Evolutionary conservation across 2,888 invertebrate genomes (phyloP).

Genomic region (Tetheella fluctuosa): DNA sequence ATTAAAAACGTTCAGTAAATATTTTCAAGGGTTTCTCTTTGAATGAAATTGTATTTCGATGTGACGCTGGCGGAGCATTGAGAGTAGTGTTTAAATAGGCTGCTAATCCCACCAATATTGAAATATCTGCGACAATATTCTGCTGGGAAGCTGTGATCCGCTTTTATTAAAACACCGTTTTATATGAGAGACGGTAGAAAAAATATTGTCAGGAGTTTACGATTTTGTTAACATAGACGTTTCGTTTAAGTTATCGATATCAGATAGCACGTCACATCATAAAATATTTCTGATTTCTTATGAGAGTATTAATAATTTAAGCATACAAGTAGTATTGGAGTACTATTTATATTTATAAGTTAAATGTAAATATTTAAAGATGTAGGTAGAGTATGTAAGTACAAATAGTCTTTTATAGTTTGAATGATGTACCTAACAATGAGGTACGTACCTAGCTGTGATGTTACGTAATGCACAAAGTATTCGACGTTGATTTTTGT

Average conservation of each 20-base stretch:
- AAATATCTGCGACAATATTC: slow-evolving; percentile 83
- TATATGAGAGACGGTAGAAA: slow-evolving; percentile 64
- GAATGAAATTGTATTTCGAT: slow-evolving; percentile 79
- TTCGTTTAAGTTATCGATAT: slow-evolving; percentile 1
- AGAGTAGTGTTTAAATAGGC: slow-evolving; percentile 80
- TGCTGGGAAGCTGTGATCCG: slow-evolving; percentile 73
- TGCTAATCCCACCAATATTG: slow-evolving; percentile 83
- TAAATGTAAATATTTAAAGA: no score
- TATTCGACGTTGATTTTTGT: no score
- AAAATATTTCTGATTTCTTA: not conserved
- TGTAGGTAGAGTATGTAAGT: no score
- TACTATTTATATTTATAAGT: no score
- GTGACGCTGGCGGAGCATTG: slow-evolving; percentile 70
- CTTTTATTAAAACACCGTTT: slow-evolving; percentile 80
- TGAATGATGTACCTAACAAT: no score
- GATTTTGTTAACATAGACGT: slow-evolving; percentile 40
- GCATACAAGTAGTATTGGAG: no score
- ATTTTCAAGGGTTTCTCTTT: slow-evolving; percentile 68
- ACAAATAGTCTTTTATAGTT: no score
- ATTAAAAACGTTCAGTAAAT: slow-evolving; percentile 78
- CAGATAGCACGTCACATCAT: not conserved
- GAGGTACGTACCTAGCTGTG: no score
- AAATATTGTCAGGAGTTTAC: slow-evolving; percentile 55
- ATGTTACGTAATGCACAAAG: no score
- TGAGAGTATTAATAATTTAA: not conserved